Evolutionary conservation across 2,113 vertebrate genomes (phyloP).

Genomic region (Hippopotamus amphibius): DNA sequence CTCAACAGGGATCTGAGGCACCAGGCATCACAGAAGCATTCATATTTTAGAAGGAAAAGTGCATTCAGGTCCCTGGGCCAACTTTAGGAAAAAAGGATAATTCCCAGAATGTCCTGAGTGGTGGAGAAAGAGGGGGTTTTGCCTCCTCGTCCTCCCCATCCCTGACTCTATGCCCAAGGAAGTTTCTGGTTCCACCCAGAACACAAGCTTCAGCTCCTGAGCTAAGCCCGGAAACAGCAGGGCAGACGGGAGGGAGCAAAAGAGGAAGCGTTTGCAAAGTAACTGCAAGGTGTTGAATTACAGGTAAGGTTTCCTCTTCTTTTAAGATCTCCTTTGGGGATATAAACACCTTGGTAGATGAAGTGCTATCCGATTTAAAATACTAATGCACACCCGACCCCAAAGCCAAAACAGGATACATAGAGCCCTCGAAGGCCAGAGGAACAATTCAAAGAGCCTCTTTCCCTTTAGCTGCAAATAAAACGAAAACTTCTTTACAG

Average conservation of each 20-base stretch:
- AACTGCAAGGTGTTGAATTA: neutral
- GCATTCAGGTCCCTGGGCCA: neutral
- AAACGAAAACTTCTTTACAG: neutral
- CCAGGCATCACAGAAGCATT: neutral
- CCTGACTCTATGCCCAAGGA: neutral
- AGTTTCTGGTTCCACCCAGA: neutral
- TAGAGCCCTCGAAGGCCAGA: neutral
- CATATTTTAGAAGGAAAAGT: neutral
- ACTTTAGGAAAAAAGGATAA: neutral
- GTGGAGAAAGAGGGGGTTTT: neutral
- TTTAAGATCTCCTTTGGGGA: neutral
- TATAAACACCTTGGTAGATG: neutral
- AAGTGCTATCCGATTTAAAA: neutral
- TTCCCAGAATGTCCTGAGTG: neutral
- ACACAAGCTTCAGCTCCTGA: neutral
- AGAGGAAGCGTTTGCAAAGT: neutral
- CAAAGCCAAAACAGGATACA: neutral
- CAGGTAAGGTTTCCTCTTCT: constrained; percentile 27
- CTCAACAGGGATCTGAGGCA: neutral
- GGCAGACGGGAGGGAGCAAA: neutral
- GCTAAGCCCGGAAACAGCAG: neutral
- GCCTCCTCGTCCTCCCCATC: neutral
- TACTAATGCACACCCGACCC: neutral
- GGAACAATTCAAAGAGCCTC: neutral
- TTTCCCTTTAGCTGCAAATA: neutral